These are phyloP conservation scores for Rana temporaria DNA, from an alignment of 2,113 vertebrate species.

Conservation along the genomic window DNA sequence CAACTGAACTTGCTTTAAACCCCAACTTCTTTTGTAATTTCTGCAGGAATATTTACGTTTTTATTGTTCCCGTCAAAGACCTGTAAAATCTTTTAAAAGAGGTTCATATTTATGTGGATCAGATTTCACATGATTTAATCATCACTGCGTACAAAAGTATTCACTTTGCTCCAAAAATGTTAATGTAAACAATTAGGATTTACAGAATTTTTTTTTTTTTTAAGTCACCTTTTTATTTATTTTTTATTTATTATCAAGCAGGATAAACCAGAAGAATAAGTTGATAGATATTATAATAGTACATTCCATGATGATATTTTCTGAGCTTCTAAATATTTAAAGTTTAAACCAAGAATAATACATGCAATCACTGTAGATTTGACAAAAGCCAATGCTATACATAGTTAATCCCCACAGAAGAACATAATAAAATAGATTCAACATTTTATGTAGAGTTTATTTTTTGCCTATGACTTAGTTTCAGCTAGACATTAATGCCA, in stretches of 20 bases:
- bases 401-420: constrained; percentile 35
- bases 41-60: too few relatives aligned
- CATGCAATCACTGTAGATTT: constrained; percentile 3
- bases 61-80: too few relatives aligned
- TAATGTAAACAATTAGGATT: background rate
- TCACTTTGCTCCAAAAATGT: too few relatives aligned
- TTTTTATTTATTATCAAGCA: constrained; percentile 8
- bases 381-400: constrained; percentile 7
- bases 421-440: background rate
- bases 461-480: constrained; percentile 15
- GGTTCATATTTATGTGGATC: too few relatives aligned
- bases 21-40: too few relatives aligned
- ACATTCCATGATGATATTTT: background rate
- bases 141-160: too few relatives aligned
- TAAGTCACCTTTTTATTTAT: too few relatives aligned
- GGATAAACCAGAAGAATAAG: constrained; percentile 21
- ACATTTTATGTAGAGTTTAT: constrained; percentile 21
- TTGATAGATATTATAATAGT: constrained; percentile 14
- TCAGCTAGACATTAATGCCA: background rate
- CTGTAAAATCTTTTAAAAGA: too few relatives aligned
- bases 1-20: too few relatives aligned
- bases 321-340: constrained; percentile 17
- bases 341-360: constrained; percentile 8
- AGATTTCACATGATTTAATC: too few relatives aligned
- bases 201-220: too few relatives aligned